Conservation (phyloP, 2,113 vertebrate genomes). For the Phyllostomus hastatus region DNA sequence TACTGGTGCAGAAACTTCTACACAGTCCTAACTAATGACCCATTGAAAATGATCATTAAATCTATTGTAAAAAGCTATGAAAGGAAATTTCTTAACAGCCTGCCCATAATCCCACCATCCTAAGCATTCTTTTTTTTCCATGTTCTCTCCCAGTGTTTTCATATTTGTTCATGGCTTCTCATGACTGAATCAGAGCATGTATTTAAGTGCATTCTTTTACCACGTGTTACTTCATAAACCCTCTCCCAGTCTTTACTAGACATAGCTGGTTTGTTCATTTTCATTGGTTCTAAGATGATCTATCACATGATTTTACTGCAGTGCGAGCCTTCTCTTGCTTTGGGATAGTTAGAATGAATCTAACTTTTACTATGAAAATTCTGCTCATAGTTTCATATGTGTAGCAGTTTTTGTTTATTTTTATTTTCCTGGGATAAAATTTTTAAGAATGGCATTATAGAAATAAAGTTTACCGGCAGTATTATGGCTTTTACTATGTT, state of each 20-base stretch:
- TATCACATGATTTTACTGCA: neutral
- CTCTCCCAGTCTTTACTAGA: neutral
- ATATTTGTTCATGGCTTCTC: neutral
- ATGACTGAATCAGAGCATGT: neutral
- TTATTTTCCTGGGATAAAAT: constrained; percentile 4
- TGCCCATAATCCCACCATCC: neutral
- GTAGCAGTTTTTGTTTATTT: neutral
- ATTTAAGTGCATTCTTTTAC: neutral
- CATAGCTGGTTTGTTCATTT: constrained; percentile 4
- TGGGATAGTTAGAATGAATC: constrained; percentile 8
- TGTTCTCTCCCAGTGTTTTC: neutral
- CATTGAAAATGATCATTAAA: neutral
- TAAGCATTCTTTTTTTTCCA: neutral
- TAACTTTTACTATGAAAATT: neutral
- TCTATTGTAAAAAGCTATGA: neutral
- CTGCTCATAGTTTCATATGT: neutral
- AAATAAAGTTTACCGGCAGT: neutral
- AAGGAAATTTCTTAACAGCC: constrained; percentile 7
- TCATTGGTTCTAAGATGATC: neutral
- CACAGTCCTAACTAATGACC: neutral
- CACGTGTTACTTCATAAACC: neutral
- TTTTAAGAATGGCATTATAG: neutral
- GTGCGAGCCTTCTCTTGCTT: neutral
- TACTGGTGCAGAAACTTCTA: neutral
- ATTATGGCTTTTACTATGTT: neutral